Evolutionary conservation across 2,888 invertebrate species (phyloP).

Genomic region (Blomia tropicalis): DNA sequence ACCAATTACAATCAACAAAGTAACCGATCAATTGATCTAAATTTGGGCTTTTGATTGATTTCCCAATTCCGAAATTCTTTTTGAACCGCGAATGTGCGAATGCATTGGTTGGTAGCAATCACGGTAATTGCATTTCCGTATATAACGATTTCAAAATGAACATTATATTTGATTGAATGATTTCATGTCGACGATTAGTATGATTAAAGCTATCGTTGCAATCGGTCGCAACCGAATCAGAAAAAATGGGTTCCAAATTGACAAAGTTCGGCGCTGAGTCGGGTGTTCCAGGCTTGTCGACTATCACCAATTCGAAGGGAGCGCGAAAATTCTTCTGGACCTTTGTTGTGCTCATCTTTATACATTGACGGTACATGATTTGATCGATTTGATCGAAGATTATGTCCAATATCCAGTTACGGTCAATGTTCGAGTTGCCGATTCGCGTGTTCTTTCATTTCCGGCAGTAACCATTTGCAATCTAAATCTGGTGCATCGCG

Average conservation of each 20-base stretch:
- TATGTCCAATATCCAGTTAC: slow-evolving; percentile 26
- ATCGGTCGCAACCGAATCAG: too few relatives aligned
- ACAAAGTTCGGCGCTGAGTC: slow-evolving; percentile 24
- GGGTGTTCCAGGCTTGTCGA: slow-evolving; percentile 24
- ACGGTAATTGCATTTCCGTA: too few relatives aligned
- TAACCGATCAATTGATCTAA: too few relatives aligned
- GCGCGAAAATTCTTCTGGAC: slow-evolving; percentile 22
- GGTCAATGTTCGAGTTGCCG: slow-evolving; percentile 25
- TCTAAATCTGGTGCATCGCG: slow-evolving; percentile 25
- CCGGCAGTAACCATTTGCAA: slow-evolving; percentile 27
- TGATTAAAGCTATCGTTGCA: too few relatives aligned
- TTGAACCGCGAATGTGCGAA: too few relatives aligned
- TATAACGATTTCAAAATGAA: too few relatives aligned
- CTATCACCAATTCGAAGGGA: slow-evolving; percentile 13
- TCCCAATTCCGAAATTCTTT: too few relatives aligned
- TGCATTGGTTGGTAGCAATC: too few relatives aligned
- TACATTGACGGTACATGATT: slow-evolving; percentile 22
- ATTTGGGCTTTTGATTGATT: too few relatives aligned
- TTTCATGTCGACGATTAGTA: too few relatives aligned
- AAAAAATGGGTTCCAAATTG: slow-evolving; percentile 20
- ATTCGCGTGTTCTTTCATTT: slow-evolving; percentile 26
- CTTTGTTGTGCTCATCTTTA: slow-evolving; percentile 22
- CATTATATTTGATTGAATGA: too few relatives aligned
- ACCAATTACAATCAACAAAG: too few relatives aligned
- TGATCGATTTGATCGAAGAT: slow-evolving; percentile 24